These are phyloP conservation scores for Harpagifer antarcticus DNA, from an alignment of 2,797 vertebrate species.

Conservation along the genomic window DNA sequence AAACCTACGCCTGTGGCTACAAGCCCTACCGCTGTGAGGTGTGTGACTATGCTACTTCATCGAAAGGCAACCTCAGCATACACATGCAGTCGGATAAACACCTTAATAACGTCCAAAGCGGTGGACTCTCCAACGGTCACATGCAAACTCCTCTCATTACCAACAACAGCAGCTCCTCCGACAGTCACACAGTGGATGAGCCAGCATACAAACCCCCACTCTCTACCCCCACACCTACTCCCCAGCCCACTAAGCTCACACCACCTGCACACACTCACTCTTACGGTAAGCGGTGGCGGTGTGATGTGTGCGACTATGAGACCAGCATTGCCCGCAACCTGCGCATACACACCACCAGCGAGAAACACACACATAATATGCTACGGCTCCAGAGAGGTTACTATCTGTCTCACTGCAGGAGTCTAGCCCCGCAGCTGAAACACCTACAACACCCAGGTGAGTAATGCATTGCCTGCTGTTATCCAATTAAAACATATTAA, in stretches of 20 bases:
- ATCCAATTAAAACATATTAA: neutral
- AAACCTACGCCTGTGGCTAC: conserved; percentile 99
- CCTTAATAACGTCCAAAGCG: conserved; percentile 98
- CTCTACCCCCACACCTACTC: conserved; percentile 48
- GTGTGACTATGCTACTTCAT: conserved; percentile 99
- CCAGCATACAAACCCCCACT: conserved; percentile 72
- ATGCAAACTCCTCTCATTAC: conserved; percentile 58
- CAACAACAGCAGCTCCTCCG: conserved; percentile 66
- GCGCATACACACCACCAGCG: conserved; percentile 99
- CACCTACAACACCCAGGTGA: conserved; percentile 78
- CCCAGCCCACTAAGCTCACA: conserved; percentile 68
- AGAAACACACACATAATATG: conserved; percentile 96
- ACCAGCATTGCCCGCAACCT: conserved; percentile 99
- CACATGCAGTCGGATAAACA: conserved; percentile 99
- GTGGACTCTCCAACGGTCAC: conserved; percentile 71
- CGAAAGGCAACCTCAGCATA: conserved; percentile 99
- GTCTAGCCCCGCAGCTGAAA: conserved; percentile 85
- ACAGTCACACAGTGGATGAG: conserved; percentile 66
- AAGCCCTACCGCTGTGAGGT: conserved; percentile 99
- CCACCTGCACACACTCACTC: conserved; percentile 72
- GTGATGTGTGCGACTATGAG: conserved; percentile 99
- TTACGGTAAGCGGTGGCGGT: conserved; percentile 89
- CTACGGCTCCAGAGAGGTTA: conserved; percentile 94
- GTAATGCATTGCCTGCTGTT: neutral
- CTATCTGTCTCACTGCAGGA: conserved; percentile 97